Evolutionary conservation across 2,797 vertebrate genomes (phyloP).

Genomic region (Falco novaeseelandiae): DNA sequence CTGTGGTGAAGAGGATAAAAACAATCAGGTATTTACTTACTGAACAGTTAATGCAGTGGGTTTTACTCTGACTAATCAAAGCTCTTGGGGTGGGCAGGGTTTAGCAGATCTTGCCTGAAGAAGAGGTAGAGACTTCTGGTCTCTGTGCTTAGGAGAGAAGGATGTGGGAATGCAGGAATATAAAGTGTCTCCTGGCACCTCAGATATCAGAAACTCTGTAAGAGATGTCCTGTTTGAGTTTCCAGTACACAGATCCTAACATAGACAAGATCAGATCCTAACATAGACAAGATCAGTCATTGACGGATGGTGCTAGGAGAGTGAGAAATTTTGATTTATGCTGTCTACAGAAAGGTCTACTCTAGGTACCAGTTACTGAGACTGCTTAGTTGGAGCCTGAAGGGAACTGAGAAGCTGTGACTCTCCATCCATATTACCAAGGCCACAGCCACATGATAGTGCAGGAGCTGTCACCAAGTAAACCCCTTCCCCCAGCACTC

Average conservation of each 20-base stretch:
- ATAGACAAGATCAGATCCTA: background rate
- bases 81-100: background rate
- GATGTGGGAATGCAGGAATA: background rate
- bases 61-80: background rate
- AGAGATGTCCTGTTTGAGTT: background rate
- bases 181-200: background rate
- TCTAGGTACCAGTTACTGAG: background rate
- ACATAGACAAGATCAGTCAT: background rate
- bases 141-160: background rate
- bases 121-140: background rate
- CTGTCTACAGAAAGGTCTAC: background rate
- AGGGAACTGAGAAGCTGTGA: background rate
- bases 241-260: background rate
- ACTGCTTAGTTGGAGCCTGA: background rate
- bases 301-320: background rate
- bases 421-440: background rate
- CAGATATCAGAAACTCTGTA: background rate
- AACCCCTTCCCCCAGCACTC: background rate
- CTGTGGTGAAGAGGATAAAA: slow-evolving; percentile 23
- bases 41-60: background rate
- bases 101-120: background rate
- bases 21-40: background rate
- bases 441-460: background rate
- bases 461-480: background rate
- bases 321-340: background rate